Evolutionary conservation across 2,113 vertebrate genomes (phyloP).

Genomic region (Recurvirostra avosetta): DNA sequence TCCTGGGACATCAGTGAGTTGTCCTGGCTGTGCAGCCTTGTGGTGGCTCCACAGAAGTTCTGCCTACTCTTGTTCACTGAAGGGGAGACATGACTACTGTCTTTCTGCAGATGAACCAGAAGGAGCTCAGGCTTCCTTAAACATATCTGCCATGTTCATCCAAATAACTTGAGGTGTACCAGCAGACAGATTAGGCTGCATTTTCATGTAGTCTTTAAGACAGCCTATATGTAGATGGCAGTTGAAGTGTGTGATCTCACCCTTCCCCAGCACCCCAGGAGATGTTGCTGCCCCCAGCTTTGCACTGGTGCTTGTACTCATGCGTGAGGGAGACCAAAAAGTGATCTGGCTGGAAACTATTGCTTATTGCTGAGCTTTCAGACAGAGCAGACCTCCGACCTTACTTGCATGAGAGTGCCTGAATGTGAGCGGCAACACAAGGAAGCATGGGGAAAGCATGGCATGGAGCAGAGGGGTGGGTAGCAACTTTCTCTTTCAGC

Average conservation of each 20-base stretch:
- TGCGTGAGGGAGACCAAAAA: not conserved
- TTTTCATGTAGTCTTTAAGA: not conserved
- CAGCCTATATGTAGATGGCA: not conserved
- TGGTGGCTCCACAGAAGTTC: not conserved
- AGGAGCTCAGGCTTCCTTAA: not conserved
- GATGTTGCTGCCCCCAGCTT: not conserved
- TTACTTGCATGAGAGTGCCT: not conserved
- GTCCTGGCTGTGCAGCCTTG: not conserved
- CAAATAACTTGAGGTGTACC: not conserved
- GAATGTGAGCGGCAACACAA: not conserved
- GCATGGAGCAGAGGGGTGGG: not conserved
- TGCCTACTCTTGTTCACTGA: not conserved
- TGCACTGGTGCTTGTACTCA: not conserved
- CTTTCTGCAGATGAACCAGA: not conserved
- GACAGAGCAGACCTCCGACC: not conserved
- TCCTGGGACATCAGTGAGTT: not conserved
- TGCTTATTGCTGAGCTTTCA: not conserved
- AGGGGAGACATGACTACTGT: not conserved
- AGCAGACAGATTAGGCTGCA: not conserved
- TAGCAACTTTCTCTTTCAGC: not conserved
- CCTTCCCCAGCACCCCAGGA: not conserved
- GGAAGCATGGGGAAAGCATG: not conserved
- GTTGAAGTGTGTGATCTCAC: not conserved
- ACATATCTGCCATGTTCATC: not conserved
- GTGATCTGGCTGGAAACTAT: not conserved